Evolutionary conservation across 2,113 vertebrate species (phyloP), one percentile per base, ranked within the genome.

Genomic region (Oenanthe oenanthe): DNA sequence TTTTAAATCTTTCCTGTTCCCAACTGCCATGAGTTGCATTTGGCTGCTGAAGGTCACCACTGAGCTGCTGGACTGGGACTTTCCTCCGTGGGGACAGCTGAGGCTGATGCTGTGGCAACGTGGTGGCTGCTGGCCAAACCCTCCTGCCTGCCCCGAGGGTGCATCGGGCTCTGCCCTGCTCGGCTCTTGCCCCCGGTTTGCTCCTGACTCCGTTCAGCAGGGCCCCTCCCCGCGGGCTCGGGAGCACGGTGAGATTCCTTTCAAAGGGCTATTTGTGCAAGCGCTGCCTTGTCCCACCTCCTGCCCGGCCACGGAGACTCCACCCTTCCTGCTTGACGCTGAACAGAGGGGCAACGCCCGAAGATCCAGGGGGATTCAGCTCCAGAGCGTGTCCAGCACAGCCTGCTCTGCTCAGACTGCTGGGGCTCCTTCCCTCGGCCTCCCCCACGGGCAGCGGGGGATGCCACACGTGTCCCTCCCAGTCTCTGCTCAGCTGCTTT

Each of bases 1-100:
- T 98, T 97, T 98, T 98, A 98, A 97, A 97, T 96, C 88, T 96
- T 96, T 98, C 96, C 93, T 97, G 95, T 98, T 96, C 94, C 97
- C 88, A 80, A 87, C 95, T 97, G 97, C 81, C 92, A 61, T 91
- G 82, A 95, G 76, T 93, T 9, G 66, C 96, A 93, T 65, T 94
- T 70, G 1, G 48, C 94, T 89, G 89, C 91, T 24, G 77, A 74
- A 91, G 68, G 83, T 92, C 74, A 10, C 42, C 65, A 54, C 70
- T 3, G 10, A 58, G 51, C 29, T 1, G 6, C 96, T 24, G 72
- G 17, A 94, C 83, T 2, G 0, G 54, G 80, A 89, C 93, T 81
- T 47, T 45, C 43, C 95, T 87, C 86, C 47, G 28, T 65, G 68
- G 88, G 88, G 93, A 81, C 88, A 45, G 29, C 71, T 13, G 8